A percentile compares a stretch with the other conserved stretches of the same genome.
Evolutionary conservation across 1,140 invertebrate genomes (phyloP).

Genomic region (Acromyrmex heyeri): DNA sequence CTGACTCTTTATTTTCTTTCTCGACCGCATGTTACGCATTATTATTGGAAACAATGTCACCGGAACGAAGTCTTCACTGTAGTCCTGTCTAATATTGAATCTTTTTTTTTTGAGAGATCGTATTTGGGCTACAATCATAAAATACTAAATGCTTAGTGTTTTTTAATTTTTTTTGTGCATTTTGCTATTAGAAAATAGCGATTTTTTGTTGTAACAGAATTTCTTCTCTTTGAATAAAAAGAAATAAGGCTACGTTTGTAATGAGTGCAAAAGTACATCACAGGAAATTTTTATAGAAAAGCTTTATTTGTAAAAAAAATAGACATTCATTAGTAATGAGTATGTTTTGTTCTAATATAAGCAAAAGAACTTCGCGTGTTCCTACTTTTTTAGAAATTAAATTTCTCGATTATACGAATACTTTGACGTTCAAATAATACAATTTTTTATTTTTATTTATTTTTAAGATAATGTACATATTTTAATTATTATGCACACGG

Average conservation of each 20-base stretch:
- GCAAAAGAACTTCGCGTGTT: no score
- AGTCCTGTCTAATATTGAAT: conserved; percentile 33
- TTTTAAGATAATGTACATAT: no score
- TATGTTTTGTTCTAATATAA: no score
- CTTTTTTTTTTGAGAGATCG: conserved; percentile 24
- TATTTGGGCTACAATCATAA: conserved; percentile 38
- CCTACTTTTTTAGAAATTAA: no score
- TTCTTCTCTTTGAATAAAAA: neutral
- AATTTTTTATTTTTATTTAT: no score
- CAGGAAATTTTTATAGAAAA: no score
- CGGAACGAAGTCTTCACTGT: conserved; percentile 58
- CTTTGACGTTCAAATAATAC: no score
- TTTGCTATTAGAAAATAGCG: neutral
- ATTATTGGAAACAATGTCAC: conserved; percentile 75
- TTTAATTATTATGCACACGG: no score
- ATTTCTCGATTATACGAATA: no score
- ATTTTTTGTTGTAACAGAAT: neutral
- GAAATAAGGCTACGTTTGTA: neutral
- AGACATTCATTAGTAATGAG: no score
- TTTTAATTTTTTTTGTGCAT: conserved; percentile 2
- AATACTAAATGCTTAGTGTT: conserved; percentile 13
- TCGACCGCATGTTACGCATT: conserved; percentile 73
- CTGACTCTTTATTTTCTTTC: conserved; percentile 80
- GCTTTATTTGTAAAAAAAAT: no score
- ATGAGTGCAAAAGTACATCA: no score